phyloP scores from a whole-genome alignment of 2,113 vertebrate species.

The Okapia johnstoni region DNA sequence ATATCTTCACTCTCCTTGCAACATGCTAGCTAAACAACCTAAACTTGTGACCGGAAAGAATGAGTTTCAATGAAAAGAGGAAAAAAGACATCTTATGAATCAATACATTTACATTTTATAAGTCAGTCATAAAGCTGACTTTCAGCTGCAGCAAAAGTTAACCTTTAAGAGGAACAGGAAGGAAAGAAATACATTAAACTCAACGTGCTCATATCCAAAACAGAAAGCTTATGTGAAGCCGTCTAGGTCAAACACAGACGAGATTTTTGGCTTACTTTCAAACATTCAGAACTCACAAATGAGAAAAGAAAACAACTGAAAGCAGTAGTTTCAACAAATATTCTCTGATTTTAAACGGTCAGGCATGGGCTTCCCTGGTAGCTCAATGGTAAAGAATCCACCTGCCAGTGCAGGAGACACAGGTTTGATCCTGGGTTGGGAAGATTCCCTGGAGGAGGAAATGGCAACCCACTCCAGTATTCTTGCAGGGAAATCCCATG shows the following conservation, averaged over 20 bases:
- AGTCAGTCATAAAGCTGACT: neutral
- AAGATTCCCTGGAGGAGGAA: neutral
- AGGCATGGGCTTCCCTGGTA: neutral
- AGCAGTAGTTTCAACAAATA: neutral
- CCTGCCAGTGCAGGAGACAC: neutral
- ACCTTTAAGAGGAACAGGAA: neutral
- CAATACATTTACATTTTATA: neutral
- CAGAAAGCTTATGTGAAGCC: neutral
- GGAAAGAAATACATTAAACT: neutral
- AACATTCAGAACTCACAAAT: neutral
- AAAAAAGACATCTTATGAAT: neutral
- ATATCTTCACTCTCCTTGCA: neutral
- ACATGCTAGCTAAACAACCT: neutral
- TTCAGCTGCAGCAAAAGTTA: neutral
- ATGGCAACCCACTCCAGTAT: neutral
- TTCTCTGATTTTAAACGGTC: neutral
- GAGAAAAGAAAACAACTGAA: neutral
- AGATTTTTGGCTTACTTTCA: neutral
- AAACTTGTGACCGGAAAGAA: neutral
- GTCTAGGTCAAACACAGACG: neutral
- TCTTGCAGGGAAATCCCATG: neutral
- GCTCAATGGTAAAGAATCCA: neutral
- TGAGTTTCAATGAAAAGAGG: neutral
- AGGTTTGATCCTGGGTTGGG: neutral
- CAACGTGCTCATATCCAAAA: conserved; percentile 5